phyloP scores from a whole-genome alignment of 2,888 invertebrate species.

The Hyposoter didymator region DNA sequence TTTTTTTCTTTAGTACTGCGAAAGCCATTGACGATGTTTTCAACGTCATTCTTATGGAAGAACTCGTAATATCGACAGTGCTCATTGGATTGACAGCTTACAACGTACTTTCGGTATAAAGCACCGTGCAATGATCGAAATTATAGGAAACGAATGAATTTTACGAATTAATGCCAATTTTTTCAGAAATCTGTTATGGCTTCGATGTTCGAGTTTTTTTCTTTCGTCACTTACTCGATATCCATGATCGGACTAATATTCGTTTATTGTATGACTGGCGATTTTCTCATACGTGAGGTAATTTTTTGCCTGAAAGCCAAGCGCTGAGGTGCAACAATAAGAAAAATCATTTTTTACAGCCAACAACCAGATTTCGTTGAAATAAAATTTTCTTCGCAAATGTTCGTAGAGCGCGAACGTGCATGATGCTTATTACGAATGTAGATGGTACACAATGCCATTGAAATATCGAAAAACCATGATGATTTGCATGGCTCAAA shows the following conservation, averaged over 20 bases:
- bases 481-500: slow-evolving; percentile 85
- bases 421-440: slow-evolving; percentile 85
- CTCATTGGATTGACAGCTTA: slow-evolving; percentile 59
- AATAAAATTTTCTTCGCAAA: not conserved
- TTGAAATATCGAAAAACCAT: slow-evolving; percentile 83
- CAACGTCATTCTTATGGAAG: slow-evolving; percentile 57
- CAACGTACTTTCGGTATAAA: slow-evolving; percentile 26
- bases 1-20: slow-evolving; percentile 42
- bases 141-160: not conserved
- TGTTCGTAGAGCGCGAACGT: slow-evolving; percentile 83
- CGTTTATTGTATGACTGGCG: slow-evolving; percentile 72
- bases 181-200: slow-evolving; percentile 50
- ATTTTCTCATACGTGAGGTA: slow-evolving; percentile 71
- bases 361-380: not conserved
- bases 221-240: slow-evolving; percentile 48
- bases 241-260: slow-evolving; percentile 65
- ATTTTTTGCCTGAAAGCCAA: not conserved
- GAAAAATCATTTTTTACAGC: not conserved
- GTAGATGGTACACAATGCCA: slow-evolving; percentile 86
- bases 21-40: slow-evolving; percentile 56
- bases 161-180: not conserved
- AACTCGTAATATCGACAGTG: slow-evolving; percentile 57
- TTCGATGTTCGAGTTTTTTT: slow-evolving; percentile 49
- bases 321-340: not conserved
- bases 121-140: not conserved